Percentiles rank a stretch among this genome's conserved stretches.
Evolutionary conservation across 2,888 invertebrate genomes (phyloP).

Genomic region (Yponomeuta malinellus): DNA sequence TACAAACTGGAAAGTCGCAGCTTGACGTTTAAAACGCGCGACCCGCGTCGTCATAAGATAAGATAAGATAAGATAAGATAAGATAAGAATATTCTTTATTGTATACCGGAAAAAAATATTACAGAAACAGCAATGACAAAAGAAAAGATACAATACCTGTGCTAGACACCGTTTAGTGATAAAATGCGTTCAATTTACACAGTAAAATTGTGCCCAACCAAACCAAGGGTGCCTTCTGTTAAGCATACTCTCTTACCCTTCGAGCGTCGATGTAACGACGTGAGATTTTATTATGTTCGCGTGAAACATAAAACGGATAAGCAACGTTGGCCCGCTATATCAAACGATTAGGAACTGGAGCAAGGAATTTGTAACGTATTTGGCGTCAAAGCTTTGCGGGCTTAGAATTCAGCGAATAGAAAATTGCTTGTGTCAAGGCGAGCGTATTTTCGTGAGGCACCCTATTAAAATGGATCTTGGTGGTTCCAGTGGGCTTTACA

Average conservation of each 20-base stretch:
- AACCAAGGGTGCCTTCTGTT: neutral
- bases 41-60: too few relatives aligned
- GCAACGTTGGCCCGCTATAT: neutral
- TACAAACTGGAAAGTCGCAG: too few relatives aligned
- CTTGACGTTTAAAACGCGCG: too few relatives aligned
- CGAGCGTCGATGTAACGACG: neutral
- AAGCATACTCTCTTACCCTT: neutral
- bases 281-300: conserved; percentile 1
- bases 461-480: too few relatives aligned
- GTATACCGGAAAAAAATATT: too few relatives aligned
- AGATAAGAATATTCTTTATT: too few relatives aligned
- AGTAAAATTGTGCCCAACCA: neutral
- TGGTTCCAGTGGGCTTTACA: too few relatives aligned
- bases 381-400: neutral
- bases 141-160: too few relatives aligned
- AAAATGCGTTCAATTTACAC: neutral
- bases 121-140: too few relatives aligned
- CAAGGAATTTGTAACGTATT: neutral
- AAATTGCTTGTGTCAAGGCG: neutral
- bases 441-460: neutral
- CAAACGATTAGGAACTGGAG: neutral
- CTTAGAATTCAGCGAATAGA: neutral
- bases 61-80: too few relatives aligned
- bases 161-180: neutral
- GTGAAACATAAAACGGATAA: neutral